A percentile compares a stretch with the other conserved stretches of the same genome.
phyloP scores from a whole-genome alignment of 92 coral and sea anemone genomes.

The Epizoanthus scotinus region DNA sequence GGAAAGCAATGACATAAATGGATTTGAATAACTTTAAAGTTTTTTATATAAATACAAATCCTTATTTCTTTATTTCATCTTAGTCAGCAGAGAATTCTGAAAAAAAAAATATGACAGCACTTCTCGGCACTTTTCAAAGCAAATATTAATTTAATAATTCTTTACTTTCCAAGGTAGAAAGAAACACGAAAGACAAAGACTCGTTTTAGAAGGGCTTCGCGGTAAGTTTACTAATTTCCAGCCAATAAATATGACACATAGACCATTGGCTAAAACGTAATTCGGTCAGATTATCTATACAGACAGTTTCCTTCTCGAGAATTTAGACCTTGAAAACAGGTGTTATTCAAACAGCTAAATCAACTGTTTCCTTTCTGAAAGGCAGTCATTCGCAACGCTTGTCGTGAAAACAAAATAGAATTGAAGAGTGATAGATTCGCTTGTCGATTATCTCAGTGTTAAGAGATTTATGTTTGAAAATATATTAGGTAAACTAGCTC shows the following conservation, averaged over 20 bases:
- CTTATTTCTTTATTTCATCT: no score
- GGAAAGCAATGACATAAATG: no score
- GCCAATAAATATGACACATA: background rate
- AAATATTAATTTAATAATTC: no score
- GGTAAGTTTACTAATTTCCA: background rate
- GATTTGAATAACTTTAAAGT: no score
- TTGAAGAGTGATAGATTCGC: background rate
- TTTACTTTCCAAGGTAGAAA: no score
- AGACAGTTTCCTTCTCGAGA: conserved; percentile 29
- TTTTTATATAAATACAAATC: no score
- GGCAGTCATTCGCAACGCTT: no score
- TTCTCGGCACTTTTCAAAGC: no score
- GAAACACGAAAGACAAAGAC: background rate
- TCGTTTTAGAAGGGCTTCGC: background rate
- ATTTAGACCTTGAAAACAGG: conserved; percentile 10
- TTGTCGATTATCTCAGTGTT: background rate
- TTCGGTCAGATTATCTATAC: background rate
- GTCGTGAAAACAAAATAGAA: background rate
- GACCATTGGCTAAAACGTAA: background rate
- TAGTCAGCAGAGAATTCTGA: no score
- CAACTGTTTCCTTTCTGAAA: background rate
- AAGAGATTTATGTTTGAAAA: background rate
- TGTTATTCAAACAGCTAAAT: conserved; percentile 9
- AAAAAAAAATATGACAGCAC: no score
- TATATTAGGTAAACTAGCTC: no score